Evolutionary conservation across 2,888 invertebrate genomes (phyloP), one percentile per base, ranked within the genome.

Genomic region (Pollenia angustigena): DNA sequence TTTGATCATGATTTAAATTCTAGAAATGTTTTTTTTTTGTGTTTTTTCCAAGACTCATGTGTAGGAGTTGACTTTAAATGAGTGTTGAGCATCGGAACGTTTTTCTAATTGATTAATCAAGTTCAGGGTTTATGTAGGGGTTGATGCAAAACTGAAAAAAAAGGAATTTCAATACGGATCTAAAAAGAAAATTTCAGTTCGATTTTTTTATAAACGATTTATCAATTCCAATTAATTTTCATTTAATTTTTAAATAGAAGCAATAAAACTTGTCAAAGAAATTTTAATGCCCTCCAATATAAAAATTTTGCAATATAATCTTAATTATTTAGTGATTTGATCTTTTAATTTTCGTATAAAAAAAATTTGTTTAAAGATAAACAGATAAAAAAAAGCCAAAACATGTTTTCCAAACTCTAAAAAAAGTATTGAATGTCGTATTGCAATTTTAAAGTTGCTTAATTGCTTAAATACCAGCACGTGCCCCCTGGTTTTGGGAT

Each of bases 391-490:
- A 64, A 46, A 48, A 74, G 11, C 14, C 42, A 18, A 79, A 71
- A 72, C 72, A 71, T 23, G 76, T 79, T 79, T 58, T 62, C 62
- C 48, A 62, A 48, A 79, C 16, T 54, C 14, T 32, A 32, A 40
- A 40, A 46, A 58, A 52, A 81, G 44, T 75, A 69, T 81, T 85
- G 71, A 80, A 71, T 81, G 89, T 68, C 66, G 52, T 68, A 18
- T 42, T 18, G 58, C 46, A 40, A 68, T 84, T 84, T 84, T 50
- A 23, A 84, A 79, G 72, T 82, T 74, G 85, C 75, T 74, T 64
- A 69, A 82, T 86, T 86, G 82, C 79, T 72, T 72, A 81, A 87
- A 87, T 87, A 54, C 81, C 84, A 68, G 76, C 87, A 87, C 87
- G 87, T 87, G 87, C 81, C 69, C 52, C 46, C 40, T 54, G 6